These are phyloP conservation scores for Papilio elwesi DNA, from an alignment of 2,888 invertebrate species.

Conservation along the genomic window DNA sequence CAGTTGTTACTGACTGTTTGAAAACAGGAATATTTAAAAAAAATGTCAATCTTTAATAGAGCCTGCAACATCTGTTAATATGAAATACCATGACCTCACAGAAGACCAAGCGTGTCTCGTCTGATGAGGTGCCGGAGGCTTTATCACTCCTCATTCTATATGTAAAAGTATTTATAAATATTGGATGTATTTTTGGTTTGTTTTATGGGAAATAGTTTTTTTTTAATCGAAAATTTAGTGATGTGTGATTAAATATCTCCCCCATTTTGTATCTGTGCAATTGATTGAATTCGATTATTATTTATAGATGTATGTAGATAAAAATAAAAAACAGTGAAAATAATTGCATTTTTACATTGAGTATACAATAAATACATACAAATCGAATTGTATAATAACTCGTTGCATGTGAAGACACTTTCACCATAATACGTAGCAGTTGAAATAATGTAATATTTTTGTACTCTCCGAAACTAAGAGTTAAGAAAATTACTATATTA, in stretches of 20 bases:
- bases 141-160: too few relatives aligned
- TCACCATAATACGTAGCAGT: constrained; percentile 21
- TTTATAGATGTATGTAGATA: constrained; percentile 31
- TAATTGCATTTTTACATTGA: constrained; percentile 35
- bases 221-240: too few relatives aligned
- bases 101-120: too few relatives aligned
- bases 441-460: constrained; percentile 43
- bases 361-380: not conserved
- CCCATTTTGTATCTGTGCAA: constrained; percentile 26
- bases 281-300: constrained; percentile 22
- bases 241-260: not conserved
- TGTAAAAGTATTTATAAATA: too few relatives aligned
- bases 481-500: constrained; percentile 25
- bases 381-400: constrained; percentile 24
- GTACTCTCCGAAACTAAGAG: constrained; percentile 37
- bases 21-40: too few relatives aligned
- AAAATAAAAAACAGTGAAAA: constrained; percentile 22
- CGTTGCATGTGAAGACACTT: constrained; percentile 10
- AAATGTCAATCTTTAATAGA: too few relatives aligned
- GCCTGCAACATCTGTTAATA: too few relatives aligned
- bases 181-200: too few relatives aligned
- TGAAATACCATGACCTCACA: too few relatives aligned
- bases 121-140: too few relatives aligned
- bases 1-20: too few relatives aligned
- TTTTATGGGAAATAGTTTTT: too few relatives aligned